Percentiles rank a stretch among this genome's conserved stretches.
These are phyloP conservation scores for Betta splendens DNA, from an alignment of 2,797 vertebrate genomes.

Conservation along the genomic window DNA sequence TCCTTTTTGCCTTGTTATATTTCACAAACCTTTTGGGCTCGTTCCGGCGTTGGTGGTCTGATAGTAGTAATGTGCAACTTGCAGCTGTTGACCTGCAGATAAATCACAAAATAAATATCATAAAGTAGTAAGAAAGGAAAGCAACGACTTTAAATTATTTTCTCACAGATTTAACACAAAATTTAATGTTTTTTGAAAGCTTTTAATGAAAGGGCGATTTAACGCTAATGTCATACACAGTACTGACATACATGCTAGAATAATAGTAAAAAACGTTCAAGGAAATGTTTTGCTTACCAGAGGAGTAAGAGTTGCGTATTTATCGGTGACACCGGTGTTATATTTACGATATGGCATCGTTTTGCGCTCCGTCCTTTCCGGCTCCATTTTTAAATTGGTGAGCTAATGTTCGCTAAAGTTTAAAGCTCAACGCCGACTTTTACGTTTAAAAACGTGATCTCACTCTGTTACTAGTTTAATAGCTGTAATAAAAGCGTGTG, in stretches of 20 bases:
- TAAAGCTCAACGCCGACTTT: not conserved
- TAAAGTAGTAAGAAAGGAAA: too few relatives aligned
- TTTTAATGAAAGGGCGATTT: too few relatives aligned
- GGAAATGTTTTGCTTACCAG: conserved; percentile 60
- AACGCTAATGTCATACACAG: too few relatives aligned
- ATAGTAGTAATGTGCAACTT: conserved; percentile 68
- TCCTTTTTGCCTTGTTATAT: conserved; percentile 1
- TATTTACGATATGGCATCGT: conserved; percentile 54
- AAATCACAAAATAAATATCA: too few relatives aligned
- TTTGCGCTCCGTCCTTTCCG: conserved; percentile 12
- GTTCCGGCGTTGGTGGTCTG: conserved; percentile 55
- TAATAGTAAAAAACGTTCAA: conserved; percentile 6
- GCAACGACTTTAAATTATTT: too few relatives aligned
- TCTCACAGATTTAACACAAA: too few relatives aligned
- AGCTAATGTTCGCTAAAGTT: conserved; percentile 5
- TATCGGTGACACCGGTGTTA: conserved; percentile 8
- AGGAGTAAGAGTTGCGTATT: conserved; percentile 59
- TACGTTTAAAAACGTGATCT: not conserved
- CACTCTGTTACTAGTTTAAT: not conserved
- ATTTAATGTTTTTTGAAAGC: too few relatives aligned
- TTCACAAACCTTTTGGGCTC: conserved; percentile 63
- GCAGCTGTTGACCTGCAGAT: conserved; percentile 75
- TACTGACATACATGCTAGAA: not conserved
- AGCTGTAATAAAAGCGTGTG: not conserved
- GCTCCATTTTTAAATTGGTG: too few relatives aligned